phyloP scores from a whole-genome alignment of 2,797 vertebrate species.

The Australoheros facetus region DNA sequence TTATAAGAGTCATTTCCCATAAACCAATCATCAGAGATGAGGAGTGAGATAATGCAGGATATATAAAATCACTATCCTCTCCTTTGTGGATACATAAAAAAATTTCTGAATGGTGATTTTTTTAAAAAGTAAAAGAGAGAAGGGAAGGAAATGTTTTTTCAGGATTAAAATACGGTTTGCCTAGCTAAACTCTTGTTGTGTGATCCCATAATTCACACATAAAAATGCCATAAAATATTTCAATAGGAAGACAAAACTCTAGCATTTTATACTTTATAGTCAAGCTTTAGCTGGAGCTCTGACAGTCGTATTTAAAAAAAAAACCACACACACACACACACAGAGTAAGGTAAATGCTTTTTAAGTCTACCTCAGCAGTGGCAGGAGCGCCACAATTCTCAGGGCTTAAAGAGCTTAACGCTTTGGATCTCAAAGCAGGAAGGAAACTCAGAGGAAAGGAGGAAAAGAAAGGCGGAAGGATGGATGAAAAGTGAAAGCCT shows the following conservation, averaged over 20 bases:
- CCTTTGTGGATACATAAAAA: not conserved
- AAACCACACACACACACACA: not conserved
- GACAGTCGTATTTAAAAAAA: not conserved
- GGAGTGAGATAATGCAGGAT: not conserved
- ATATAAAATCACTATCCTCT: not conserved
- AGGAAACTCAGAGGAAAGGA: slow-evolving; percentile 36
- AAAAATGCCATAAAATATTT: not conserved
- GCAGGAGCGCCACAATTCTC: slow-evolving; percentile 33
- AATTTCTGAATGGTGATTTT: not conserved
- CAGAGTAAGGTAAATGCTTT: slow-evolving; percentile 9
- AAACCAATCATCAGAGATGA: not conserved
- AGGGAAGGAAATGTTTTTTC: not conserved
- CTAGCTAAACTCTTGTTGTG: not conserved
- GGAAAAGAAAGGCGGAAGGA: slow-evolving; percentile 45
- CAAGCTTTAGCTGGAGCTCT: not conserved
- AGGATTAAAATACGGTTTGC: not conserved
- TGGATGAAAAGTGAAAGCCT: slow-evolving; percentile 45
- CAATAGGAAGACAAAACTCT: not conserved
- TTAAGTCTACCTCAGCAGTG: slow-evolving; percentile 37
- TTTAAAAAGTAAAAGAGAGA: not conserved
- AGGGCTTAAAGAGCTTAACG: slow-evolving; percentile 63
- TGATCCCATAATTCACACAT: not conserved
- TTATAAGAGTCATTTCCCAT: not conserved
- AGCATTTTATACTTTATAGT: not conserved
- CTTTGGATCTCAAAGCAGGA: slow-evolving; percentile 51